Percentiles rank a stretch among this genome's conserved stretches.
Evolutionary conservation across 2,113 vertebrate genomes (phyloP).

Genomic region (Colinus virginianus): DNA sequence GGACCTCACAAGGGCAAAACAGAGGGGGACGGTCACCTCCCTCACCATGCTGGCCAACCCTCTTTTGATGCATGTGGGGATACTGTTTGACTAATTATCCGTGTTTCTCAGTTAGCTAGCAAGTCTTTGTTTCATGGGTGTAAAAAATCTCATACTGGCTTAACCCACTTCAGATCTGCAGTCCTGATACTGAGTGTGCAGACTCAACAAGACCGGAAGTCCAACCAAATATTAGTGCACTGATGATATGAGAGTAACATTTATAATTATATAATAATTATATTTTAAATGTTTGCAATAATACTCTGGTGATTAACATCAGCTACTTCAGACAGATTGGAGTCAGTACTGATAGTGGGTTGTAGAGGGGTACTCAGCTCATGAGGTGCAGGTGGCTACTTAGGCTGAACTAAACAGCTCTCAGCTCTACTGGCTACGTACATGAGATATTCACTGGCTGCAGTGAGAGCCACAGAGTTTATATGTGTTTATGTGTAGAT

Average conservation of each 20-base stretch:
- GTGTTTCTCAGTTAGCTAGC: neutral
- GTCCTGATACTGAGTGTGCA: neutral
- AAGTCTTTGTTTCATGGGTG: neutral
- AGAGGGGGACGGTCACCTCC: too few relatives aligned
- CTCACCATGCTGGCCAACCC: too few relatives aligned
- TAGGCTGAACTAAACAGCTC: neutral
- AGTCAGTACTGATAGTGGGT: rapidly evolving
- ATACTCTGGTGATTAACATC: neutral
- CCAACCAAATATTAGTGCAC: neutral
- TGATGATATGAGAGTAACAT: neutral
- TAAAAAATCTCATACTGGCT: neutral
- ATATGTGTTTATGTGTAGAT: neutral
- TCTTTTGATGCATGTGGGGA: too few relatives aligned
- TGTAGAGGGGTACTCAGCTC: neutral
- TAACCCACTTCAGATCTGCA: neutral
- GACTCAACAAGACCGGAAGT: neutral
- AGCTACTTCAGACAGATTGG: neutral
- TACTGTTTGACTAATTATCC: neutral
- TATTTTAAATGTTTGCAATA: neutral
- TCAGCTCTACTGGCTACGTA: neutral
- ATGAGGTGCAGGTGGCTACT: neutral
- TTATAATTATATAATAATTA: neutral
- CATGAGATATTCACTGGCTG: neutral
- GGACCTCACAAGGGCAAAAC: too few relatives aligned
- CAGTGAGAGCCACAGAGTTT: neutral